Conservation (phyloP, 2,797 vertebrate species). For the Darevskia mixta region DNA sequence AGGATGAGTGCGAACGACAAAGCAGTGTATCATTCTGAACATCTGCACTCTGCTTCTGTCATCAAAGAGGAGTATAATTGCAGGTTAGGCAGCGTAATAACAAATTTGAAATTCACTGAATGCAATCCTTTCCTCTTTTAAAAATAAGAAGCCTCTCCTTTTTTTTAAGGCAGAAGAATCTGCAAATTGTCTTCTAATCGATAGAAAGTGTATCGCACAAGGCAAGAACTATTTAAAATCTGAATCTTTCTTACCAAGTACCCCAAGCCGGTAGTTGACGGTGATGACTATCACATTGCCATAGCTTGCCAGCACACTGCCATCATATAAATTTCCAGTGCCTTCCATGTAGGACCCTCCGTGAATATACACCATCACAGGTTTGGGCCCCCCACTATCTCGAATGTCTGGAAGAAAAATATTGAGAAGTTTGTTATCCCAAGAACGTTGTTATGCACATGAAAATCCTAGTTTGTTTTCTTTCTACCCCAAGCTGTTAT, state of each 20-base stretch:
- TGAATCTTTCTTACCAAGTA: slow-evolving; percentile 91
- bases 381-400: slow-evolving; percentile 98
- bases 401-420: slow-evolving; percentile 93
- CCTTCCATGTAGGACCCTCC: slow-evolving; percentile 99
- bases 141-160: background rate
- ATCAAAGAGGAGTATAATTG: background rate
- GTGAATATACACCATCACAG: slow-evolving; percentile 99
- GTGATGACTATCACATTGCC: slow-evolving; percentile 99
- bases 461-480: slow-evolving; percentile 17
- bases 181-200: slow-evolving; percentile 13
- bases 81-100: background rate
- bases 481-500: slow-evolving; percentile 57
- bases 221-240: slow-evolving; percentile 68
- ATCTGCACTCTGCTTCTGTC: background rate
- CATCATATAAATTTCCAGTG: slow-evolving; percentile 98
- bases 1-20: background rate
- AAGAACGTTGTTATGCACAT: slow-evolving; percentile 74
- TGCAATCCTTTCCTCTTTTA: slow-evolving; percentile 24
- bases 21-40: background rate
- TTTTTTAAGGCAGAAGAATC: background rate
- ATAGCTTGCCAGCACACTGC: slow-evolving; percentile 99
- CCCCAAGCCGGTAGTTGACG: slow-evolving; percentile 97
- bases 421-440: slow-evolving; percentile 78
- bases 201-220: slow-evolving; percentile 55
- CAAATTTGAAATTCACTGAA: background rate